Evolutionary conservation across 2,888 invertebrate species (phyloP), one percentile per base, ranked within the genome.

Genomic region (Sclerodermus sp.): DNA sequence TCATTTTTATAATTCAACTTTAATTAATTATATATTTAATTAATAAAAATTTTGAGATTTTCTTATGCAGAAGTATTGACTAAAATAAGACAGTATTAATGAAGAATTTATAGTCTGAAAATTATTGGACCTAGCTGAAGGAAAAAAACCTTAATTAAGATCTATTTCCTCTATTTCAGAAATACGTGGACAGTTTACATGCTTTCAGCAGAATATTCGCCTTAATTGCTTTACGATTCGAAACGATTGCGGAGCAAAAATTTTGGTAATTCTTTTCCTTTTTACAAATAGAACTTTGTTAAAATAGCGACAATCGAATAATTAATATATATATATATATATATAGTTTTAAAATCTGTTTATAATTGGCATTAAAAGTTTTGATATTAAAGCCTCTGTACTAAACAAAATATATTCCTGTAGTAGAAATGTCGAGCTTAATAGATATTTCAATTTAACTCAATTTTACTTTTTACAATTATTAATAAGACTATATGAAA

Each of bases 101-200:
- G 8, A 23, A 8, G 3, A 3, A 23, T 5, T 23, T 18, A 8
- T 18, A 40, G 23, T 40, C 18, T 40, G 18, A 17, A 18, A n/a
- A 18, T 18, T 41, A 42, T 23, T 23, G 23, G 23, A 23, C 8
- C 23, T 23, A 23, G 3, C 23, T 5, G 23, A 23, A n/a, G 23
- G 8, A 5, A 5, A 23, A 23, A 8, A 23, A 23, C 8, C 23
- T 23, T 23, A 23, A 23, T 23, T 23, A 23, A 23, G 8, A 8
- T 8, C 23, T 87, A 14, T 60, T 50, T 57, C 42, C 34, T 55
- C 64, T 51, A 62, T 74, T 74, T 58, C 74, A 75, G 74, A 73
- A 58, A 63, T 69, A 67, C 64, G 61, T 67, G 68, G 67, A 73
- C 67, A 73, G 68, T 69, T 67, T 74, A 66, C 71, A 71, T 67